Percentiles rank a stretch among this genome's conserved stretches.
Conservation (phyloP, 2,888 invertebrate species). For the Lepidochrysops patricia region DNA sequence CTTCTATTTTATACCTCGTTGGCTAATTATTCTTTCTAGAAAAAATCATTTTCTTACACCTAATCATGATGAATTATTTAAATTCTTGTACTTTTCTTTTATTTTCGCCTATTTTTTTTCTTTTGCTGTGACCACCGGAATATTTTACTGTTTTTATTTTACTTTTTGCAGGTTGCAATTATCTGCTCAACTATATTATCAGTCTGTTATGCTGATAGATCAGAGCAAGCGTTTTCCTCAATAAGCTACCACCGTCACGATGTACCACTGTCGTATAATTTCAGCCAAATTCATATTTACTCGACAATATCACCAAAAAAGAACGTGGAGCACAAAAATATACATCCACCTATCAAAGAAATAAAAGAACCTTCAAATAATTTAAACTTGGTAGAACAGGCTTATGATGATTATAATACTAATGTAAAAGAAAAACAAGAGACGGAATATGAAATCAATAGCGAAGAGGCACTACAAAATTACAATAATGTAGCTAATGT, state of each 20-base stretch:
- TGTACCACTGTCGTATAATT: conserved; percentile 32
- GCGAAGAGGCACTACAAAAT: not conserved
- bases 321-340: not conserved
- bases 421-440: not conserved
- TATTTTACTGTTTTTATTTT: too few species aligned
- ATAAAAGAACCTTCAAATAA: not conserved
- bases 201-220: conserved; percentile 11
- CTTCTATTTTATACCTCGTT: too few species aligned
- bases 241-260: conserved; percentile 32
- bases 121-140: too few species aligned
- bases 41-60: too few species aligned
- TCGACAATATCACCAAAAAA: conserved; percentile 22
- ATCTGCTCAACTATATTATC: conserved; percentile 10
- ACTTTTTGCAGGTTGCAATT: conserved; percentile 15
- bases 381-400: not conserved
- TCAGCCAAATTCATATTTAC: conserved; percentile 28
- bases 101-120: too few species aligned
- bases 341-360: not conserved
- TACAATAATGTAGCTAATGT: not conserved
- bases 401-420: too few species aligned
- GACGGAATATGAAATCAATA: not conserved
- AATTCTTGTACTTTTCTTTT: too few species aligned
- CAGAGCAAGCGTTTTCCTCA: conserved; percentile 29
- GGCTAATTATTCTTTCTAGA: too few species aligned
- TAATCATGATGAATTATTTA: too few species aligned